Percentiles rank a stretch among this genome's conserved stretches.
Conservation (phyloP, 2,797 vertebrate genomes). For the Ctenosaura bakeri region DNA sequence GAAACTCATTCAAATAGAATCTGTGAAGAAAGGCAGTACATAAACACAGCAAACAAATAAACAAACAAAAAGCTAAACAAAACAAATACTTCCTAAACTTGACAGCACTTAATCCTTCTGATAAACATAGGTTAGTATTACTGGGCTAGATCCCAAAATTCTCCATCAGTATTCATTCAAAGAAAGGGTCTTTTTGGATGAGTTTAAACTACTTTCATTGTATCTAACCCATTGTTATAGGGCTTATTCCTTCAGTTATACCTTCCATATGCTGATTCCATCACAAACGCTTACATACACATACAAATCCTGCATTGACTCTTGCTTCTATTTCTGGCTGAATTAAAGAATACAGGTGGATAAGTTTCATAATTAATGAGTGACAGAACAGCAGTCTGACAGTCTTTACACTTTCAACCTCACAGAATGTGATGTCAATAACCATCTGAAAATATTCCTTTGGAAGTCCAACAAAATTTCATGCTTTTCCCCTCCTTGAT, state of each 20-base stretch:
- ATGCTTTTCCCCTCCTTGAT: background rate
- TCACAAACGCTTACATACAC: background rate
- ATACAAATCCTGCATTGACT: constrained; percentile 50
- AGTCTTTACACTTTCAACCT: fast-evolving
- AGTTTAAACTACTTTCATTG: constrained; percentile 9
- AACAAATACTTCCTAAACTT: background rate
- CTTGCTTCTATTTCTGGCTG: constrained; percentile 62
- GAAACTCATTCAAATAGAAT: background rate
- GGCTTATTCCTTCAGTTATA: constrained; percentile 6
- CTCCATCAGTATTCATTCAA: background rate
- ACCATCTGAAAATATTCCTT: fast-evolving
- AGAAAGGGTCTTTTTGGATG: background rate
- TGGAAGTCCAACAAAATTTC: background rate
- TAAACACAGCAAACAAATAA: background rate
- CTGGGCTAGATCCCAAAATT: background rate
- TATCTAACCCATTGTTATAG: background rate
- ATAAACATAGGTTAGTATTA: background rate
- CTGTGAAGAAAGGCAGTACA: background rate
- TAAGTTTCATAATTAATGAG: constrained; percentile 62
- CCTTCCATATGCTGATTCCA: constrained; percentile 6
- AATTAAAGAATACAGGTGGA: background rate
- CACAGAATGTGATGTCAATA: background rate
- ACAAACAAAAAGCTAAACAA: background rate
- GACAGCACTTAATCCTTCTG: background rate
- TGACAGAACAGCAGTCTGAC: background rate